Evolutionary conservation across 2,113 vertebrate species (phyloP).

Genomic region (Nesoenas mayeri): DNA sequence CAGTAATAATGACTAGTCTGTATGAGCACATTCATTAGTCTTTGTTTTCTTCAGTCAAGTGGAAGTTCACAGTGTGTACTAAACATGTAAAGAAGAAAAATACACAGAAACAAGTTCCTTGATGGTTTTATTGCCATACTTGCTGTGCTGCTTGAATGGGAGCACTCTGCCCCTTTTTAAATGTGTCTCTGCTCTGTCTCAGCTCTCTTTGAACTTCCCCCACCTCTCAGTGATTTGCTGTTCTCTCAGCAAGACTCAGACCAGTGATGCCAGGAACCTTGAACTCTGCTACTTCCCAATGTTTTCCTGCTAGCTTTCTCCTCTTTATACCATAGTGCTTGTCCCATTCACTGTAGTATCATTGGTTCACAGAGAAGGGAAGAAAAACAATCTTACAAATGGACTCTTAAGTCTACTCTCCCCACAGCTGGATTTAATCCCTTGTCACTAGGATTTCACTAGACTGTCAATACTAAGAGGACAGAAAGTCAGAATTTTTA

Average conservation of each 20-base stretch:
- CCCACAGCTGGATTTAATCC: background rate
- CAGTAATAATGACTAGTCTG: background rate
- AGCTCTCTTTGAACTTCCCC: background rate
- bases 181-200: background rate
- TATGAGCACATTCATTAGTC: background rate
- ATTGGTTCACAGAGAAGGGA: background rate
- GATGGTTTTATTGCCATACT: background rate
- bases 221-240: background rate
- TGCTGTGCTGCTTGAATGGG: background rate
- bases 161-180: background rate
- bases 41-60: conserved; percentile 6
- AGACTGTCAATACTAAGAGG: background rate
- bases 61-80: background rate
- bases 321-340: background rate
- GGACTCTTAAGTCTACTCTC: background rate
- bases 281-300: background rate
- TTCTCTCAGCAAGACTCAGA: background rate
- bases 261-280: background rate
- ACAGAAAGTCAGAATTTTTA: background rate
- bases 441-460: background rate
- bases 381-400: background rate
- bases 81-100: background rate
- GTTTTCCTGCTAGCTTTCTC: background rate
- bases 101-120: background rate
- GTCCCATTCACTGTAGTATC: background rate